Base-by-base conservation (phyloP, 2,888 invertebrate genomes). In the Drosophila mimetica region DNA sequence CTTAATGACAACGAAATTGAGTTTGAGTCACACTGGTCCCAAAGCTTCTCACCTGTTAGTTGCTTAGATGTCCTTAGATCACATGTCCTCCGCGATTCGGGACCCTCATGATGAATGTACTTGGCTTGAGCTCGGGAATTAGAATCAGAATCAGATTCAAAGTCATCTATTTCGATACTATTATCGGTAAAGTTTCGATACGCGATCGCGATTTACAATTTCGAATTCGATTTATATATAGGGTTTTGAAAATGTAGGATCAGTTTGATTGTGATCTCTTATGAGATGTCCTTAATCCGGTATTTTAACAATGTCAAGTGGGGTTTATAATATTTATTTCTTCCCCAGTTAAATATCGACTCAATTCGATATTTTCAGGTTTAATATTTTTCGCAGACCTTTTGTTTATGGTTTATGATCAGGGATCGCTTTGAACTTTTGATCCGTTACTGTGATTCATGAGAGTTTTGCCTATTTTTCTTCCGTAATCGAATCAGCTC, bases 1-100 rank as follows among this genome's bases (percentile, higher is more conserved):
- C 47, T 55, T 39, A 41, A 20, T 36, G 42, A 63, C 58, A 39
- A 54, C 22, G 46, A 44, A 71, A 74, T 64, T 63, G 46, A 63
- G 22, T 51, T 63, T 54, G 3, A 36, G n/a, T 28, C 8, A 4
- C 11, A n/a, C 11, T 28, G 18, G 46, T 11, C 14, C 34, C 14
- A 22, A 48, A 28, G 11, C 4, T 18, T 20, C 55, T 57, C 37
- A 57, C 55, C 55, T 57, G 51, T 3, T 28, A 37, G 4, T 28
- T 37, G 11, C 18, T n/a, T n/a, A n/a, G 20, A 13, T 2, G 37
- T 37, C 37, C 55, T 57, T 46, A 46, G 46, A 46, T 46, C 18
- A 46, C 46, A 46, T 16, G 6, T 30, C 16, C 46, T 30, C 13
- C 3, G 1, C 7, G 30, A 1, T 7, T 13, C 16, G 13, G 28